A percentile compares a stretch with the other conserved stretches of the same genome.
Conservation (phyloP, 35 echinoderm and acorn worm genomes). For the Ophiothrix spiculata region DNA sequence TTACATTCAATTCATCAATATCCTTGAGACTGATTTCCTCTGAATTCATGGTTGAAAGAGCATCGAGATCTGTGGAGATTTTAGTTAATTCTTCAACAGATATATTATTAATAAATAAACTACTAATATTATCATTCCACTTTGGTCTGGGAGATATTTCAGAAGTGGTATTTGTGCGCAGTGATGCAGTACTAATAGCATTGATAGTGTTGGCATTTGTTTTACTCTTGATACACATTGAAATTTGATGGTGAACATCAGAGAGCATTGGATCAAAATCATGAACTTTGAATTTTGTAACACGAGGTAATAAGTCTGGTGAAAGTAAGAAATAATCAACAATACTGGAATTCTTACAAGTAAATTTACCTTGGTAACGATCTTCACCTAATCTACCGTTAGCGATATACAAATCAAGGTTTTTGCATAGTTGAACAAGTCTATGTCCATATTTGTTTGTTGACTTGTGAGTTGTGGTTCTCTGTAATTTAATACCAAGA, state of each 20-base stretch:
- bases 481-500: not conserved
- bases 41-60: not conserved
- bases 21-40: not conserved
- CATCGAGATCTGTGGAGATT: not conserved
- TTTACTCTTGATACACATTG: too few species aligned
- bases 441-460: not conserved
- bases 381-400: not conserved
- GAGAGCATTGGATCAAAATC: not conserved
- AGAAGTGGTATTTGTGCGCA: not conserved
- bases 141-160: not conserved
- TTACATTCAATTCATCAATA: not conserved
- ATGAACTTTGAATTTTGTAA: not conserved
- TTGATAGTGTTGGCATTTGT: not conserved
- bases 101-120: not conserved
- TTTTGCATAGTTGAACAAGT: not conserved
- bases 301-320: not conserved
- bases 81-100: not conserved
- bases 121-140: not conserved
- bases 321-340: not conserved
- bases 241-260: not conserved
- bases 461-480: not conserved
- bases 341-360: not conserved
- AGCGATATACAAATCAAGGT: not conserved
- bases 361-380: not conserved
- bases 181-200: not conserved